Percentiles rank a stretch among this genome's conserved stretches.
Conservation (phyloP, 2,888 invertebrate genomes). For the Phorcus lineatus region DNA sequence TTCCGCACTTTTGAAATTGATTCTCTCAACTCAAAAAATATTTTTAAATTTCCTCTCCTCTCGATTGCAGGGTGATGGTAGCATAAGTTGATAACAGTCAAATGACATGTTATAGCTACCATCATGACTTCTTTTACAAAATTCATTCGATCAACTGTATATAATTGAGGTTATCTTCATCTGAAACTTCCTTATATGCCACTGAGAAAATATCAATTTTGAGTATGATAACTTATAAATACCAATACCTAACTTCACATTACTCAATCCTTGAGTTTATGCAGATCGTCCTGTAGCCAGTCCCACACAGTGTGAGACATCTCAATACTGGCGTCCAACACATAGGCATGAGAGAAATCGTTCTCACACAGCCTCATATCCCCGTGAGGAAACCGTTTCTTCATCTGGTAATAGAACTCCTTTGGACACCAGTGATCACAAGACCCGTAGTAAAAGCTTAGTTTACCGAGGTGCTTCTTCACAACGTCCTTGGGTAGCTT, state of each 20-base stretch:
- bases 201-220: too few relatives aligned
- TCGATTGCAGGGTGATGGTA: too few relatives aligned
- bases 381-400: slow-evolving; percentile 79
- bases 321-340: slow-evolving; percentile 78
- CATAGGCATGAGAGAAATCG: slow-evolving; percentile 87
- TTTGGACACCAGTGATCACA: slow-evolving; percentile 90
- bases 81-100: too few relatives aligned
- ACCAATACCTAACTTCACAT: neutral
- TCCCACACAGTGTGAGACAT: slow-evolving; percentile 71
- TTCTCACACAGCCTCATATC: slow-evolving; percentile 81
- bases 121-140: too few relatives aligned
- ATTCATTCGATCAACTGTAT: too few relatives aligned
- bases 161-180: too few relatives aligned
- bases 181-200: too few relatives aligned
- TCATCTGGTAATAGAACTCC: slow-evolving; percentile 83
- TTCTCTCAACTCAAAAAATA: too few relatives aligned
- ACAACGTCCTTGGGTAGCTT: slow-evolving; percentile 82
- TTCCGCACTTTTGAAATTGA: too few relatives aligned
- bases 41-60: too few relatives aligned
- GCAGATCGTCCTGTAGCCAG: slow-evolving; percentile 51
- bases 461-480: slow-evolving; percentile 79
- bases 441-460: slow-evolving; percentile 88
- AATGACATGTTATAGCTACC: too few relatives aligned
- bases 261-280: slow-evolving; percentile 3
- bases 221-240: neutral